phyloP scores from a whole-genome alignment of 2,797 vertebrate species.

The Amniataba percoides region DNA sequence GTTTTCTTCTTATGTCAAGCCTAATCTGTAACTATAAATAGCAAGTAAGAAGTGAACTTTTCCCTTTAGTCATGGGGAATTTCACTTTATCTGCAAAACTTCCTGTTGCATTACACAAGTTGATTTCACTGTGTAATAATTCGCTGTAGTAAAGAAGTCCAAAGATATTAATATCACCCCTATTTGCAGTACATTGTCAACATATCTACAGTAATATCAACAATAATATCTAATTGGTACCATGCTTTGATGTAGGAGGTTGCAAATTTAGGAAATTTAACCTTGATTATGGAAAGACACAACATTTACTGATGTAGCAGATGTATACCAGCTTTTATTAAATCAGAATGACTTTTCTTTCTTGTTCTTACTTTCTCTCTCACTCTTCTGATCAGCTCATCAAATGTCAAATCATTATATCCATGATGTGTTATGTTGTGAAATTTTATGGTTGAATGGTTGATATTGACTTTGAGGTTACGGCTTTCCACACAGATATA shows the following conservation, averaged over 20 bases:
- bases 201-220: not conserved
- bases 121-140: not conserved
- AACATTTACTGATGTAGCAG: not conserved
- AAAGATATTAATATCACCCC: not conserved
- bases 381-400: not conserved
- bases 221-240: not conserved
- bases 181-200: not conserved
- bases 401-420: not conserved
- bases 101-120: conserved; percentile 15
- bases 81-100: conserved; percentile 26
- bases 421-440: not conserved
- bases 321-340: no score
- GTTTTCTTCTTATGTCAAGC: not conserved
- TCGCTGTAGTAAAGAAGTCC: not conserved
- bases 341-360: not conserved
- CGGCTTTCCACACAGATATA: not conserved
- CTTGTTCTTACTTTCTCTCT: not conserved
- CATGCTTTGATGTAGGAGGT: not conserved
- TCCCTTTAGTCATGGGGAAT: conserved; percentile 42
- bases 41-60: conserved; percentile 55
- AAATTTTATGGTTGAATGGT: not conserved
- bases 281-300: not conserved
- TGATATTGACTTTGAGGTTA: not conserved
- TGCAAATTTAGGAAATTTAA: not conserved
- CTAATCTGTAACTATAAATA: conserved; percentile 50